A percentile compares a stretch with the other conserved stretches of the same genome.
These are phyloP conservation scores for Bos javanicus DNA, from an alignment of 2,113 vertebrate genomes.

Conservation along the genomic window DNA sequence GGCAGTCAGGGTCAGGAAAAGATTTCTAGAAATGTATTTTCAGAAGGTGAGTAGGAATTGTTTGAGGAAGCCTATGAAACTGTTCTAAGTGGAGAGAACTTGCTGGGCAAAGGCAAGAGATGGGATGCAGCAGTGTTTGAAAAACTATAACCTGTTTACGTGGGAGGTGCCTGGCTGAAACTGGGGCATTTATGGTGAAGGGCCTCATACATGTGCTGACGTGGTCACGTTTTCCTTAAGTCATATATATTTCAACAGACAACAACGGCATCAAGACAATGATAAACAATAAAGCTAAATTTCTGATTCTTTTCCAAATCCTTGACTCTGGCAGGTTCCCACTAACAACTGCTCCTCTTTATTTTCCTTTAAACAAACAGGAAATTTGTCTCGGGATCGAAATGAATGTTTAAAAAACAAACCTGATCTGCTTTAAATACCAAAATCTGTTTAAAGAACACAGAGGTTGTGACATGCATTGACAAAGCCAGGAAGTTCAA, in stretches of 20 bases:
- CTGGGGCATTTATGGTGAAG: neutral
- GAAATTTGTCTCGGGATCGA: conserved; percentile 42
- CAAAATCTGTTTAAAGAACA: conserved; percentile 55
- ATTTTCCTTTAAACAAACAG: conserved; percentile 19
- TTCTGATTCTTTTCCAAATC: neutral
- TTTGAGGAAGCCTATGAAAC: neutral
- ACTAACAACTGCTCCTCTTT: neutral
- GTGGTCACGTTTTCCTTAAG: neutral
- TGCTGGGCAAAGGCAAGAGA: neutral
- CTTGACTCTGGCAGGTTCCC: neutral
- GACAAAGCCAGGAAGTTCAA: conserved; percentile 55
- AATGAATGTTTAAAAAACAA: conserved; percentile 62
- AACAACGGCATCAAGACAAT: neutral
- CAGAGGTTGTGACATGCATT: conserved; percentile 20
- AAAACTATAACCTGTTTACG: neutral
- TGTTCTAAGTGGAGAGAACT: neutral
- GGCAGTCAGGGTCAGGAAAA: neutral
- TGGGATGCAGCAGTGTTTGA: neutral
- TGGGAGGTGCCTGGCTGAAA: neutral
- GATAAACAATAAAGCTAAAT: neutral
- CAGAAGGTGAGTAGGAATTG: neutral
- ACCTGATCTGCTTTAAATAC: conserved; percentile 55
- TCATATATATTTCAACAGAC: neutral
- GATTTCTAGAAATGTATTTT: neutral
- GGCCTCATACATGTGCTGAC: neutral